A percentile compares a stretch with the other conserved stretches of the same genome.
These are phyloP conservation scores for Parapristionchus giblindavisi DNA, from an alignment of 2,888 invertebrate species.

Conservation along the genomic window DNA sequence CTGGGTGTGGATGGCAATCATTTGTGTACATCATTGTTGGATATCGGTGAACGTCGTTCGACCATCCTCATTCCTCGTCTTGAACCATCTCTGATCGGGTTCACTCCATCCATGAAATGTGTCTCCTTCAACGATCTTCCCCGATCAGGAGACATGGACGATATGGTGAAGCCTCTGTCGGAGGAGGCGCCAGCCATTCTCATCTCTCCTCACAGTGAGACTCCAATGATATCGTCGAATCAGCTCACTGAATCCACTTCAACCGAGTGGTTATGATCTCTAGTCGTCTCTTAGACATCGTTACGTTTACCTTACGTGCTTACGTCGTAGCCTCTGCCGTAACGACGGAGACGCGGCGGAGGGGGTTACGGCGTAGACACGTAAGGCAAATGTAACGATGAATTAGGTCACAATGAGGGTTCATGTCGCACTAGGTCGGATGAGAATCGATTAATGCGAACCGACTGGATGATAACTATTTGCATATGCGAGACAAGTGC, in stretches of 20 bases:
- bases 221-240: slow-evolving; percentile 39
- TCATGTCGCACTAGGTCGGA: too few species aligned
- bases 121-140: slow-evolving; percentile 38
- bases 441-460: too few species aligned
- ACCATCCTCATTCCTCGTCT: slow-evolving; percentile 18
- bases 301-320: too few species aligned
- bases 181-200: slow-evolving; percentile 4
- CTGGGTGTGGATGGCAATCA: slow-evolving; percentile 34
- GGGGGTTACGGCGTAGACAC: too few species aligned
- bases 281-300: slow-evolving; percentile 6
- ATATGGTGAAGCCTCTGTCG: not conserved
- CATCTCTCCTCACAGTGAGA: not conserved
- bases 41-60: slow-evolving; percentile 30
- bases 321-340: too few species aligned
- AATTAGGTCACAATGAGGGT: too few species aligned
- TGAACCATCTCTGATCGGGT: slow-evolving; percentile 26
- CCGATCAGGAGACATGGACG: not conserved
- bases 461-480: too few species aligned
- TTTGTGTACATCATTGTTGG: slow-evolving; percentile 30
- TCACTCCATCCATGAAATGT: slow-evolving; percentile 12
- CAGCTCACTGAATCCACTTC: slow-evolving; percentile 48
- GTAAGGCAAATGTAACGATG: too few species aligned
- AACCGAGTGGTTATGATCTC: slow-evolving; percentile 53
- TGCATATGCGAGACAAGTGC: too few species aligned
- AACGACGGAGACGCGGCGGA: too few species aligned